phyloP scores from a whole-genome alignment of 2,113 vertebrate species.

The Bungarus multicinctus region DNA sequence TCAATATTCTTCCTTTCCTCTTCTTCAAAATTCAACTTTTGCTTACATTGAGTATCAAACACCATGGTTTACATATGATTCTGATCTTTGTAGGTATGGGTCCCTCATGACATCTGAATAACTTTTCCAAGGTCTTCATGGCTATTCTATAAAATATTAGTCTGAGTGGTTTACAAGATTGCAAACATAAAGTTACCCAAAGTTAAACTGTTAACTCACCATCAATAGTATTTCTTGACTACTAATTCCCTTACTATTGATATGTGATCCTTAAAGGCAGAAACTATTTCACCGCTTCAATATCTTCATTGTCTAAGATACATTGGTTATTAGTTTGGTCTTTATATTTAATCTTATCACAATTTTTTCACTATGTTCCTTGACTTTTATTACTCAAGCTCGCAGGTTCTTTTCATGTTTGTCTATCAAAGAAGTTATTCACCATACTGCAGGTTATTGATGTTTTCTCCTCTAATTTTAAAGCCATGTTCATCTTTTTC shows the following conservation, averaged over 20 bases:
- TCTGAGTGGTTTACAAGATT: background rate
- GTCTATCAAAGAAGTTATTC: background rate
- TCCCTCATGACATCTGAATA: background rate
- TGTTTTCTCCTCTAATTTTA: background rate
- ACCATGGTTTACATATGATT: background rate
- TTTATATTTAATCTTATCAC: background rate
- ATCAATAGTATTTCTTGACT: background rate
- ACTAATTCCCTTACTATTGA: background rate
- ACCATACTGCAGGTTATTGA: background rate
- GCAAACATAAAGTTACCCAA: background rate
- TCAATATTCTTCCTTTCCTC: background rate
- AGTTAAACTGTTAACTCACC: background rate
- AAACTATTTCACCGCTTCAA: background rate
- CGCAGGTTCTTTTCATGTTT: background rate
- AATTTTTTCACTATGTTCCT: background rate
- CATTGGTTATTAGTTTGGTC: background rate
- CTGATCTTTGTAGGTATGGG: background rate
- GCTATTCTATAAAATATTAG: background rate
- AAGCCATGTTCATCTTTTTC: background rate
- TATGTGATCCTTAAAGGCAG: background rate
- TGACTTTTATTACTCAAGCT: background rate
- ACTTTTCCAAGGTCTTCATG: background rate
- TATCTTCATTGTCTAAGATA: background rate
- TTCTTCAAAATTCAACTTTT: background rate
- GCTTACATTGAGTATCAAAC: background rate